Evolutionary conservation across 2,113 vertebrate species (phyloP), one percentile per base, ranked within the genome.

Genomic region (Corythornis vintsioides): DNA sequence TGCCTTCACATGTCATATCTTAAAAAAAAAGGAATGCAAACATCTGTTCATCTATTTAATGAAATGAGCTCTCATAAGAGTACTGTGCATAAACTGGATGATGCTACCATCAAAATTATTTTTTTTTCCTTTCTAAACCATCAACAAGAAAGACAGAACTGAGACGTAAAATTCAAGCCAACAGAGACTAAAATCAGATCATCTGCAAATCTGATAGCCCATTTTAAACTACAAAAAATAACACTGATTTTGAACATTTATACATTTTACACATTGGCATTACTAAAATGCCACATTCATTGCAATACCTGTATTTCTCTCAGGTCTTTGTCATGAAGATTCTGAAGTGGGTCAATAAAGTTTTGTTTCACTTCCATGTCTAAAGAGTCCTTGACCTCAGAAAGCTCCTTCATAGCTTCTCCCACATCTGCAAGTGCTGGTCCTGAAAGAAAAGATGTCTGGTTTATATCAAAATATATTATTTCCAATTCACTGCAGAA

Each of bases 291-390:
- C 18, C 14, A 21, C 35, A 35, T 18, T 76, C 33, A 22, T 9
- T 40, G 2, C 2, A 80, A 87, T 96, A 99, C 99, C 98, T 99
- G 98, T 90, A 99, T 99, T 97, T 99, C 99, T 96, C 98, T 99
- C 60, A 99, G 98, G 83, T 99, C 99, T 97, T 99, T 99, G 96
- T 99, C 99, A 45, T 99, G 98, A 61, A 99, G 98, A 95, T 98
- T 99, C 96, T 99, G 99, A 95, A 99, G 97, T 4, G 99, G 99
- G 87, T 99, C 99, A 40, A 99, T 98, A 93, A 99, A 99, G 96
- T 99, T 99, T 97, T 99, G 99, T 91, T 99, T 99, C 87, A 99
- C 99, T 94, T 99, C 99, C 96, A 99, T 99, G 88, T 99, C 99
- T 93, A 99, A 97, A 64, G 98, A 99, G 60, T 99, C 99, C 90